Conservation (phyloP, 2,113 vertebrate species). For the Hyperopisus bebe region DNA sequence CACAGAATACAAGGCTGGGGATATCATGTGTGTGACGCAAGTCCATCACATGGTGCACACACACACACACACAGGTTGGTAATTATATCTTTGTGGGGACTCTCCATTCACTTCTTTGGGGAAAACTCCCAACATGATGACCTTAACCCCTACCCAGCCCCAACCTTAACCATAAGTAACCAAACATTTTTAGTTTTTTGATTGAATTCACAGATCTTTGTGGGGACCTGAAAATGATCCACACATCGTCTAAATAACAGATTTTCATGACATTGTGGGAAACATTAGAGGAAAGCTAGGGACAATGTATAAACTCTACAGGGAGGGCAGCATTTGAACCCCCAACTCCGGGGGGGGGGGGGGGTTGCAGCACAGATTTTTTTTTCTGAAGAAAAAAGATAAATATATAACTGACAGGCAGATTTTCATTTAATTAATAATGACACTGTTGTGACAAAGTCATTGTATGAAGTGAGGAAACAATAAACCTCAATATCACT, state of each 20-base stretch:
- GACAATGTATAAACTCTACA: not conserved
- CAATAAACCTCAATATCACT: not conserved
- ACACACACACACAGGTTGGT: not conserved
- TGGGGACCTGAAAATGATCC: not conserved
- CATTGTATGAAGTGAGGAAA: not conserved
- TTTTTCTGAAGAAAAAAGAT: not conserved
- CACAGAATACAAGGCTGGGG: not conserved
- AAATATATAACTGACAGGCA: not conserved
- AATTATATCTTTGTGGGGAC: not conserved
- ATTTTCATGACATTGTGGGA: not conserved
- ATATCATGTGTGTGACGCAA: not conserved
- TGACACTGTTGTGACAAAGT: not conserved
- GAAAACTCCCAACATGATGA: not conserved
- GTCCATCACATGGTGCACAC: not conserved
- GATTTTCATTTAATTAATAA: not conserved
- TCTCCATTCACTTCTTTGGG: not conserved
- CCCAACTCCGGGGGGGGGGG: not conserved
- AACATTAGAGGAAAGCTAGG: not conserved
- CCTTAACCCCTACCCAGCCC: not conserved
- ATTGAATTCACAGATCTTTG: not conserved
- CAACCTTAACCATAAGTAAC: not conserved
- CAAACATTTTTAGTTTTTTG: not conserved
- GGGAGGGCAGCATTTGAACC: not conserved
- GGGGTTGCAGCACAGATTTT: not conserved
- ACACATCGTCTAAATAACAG: not conserved